A percentile compares a stretch with the other conserved stretches of the same genome.
Evolutionary conservation across 2,888 invertebrate genomes (phyloP).

Genomic region (Thereva nobilitata): DNA sequence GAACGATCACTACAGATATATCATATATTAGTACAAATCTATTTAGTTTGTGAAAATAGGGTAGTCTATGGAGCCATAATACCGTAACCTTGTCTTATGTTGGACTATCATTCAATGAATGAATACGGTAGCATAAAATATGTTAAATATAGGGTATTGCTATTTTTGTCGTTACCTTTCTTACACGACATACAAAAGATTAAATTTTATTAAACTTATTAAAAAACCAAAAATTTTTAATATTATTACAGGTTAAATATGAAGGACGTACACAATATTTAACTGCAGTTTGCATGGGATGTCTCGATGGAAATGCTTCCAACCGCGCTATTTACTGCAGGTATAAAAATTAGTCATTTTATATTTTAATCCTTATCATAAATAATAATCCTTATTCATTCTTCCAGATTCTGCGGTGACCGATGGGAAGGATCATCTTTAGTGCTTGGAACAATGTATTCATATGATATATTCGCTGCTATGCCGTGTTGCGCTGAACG

Average conservation of each 20-base stretch:
- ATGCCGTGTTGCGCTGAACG: slow-evolving; percentile 94
- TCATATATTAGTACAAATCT: no score
- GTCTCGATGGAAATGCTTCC: slow-evolving; percentile 81
- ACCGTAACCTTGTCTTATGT: no score
- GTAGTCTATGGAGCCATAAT: no score
- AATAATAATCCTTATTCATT: neutral
- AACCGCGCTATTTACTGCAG: slow-evolving; percentile 79
- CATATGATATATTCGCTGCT: slow-evolving; percentile 97
- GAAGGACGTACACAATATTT: slow-evolving; percentile 89
- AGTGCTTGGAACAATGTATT: slow-evolving; percentile 96
- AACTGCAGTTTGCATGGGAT: slow-evolving; percentile 93
- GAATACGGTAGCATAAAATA: no score
- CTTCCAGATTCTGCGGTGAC: slow-evolving; percentile 70
- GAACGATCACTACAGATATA: no score
- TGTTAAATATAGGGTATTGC: no score
- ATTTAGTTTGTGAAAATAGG: no score
- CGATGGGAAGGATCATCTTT: slow-evolving; percentile 93
- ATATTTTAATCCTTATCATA: slow-evolving; percentile 1
- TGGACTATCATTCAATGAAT: no score
- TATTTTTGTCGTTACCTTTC: no score
- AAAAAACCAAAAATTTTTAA: neutral
- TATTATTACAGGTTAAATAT: slow-evolving; percentile 75
- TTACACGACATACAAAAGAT: neutral
- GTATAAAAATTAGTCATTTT: slow-evolving; percentile 43
- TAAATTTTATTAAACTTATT: slow-evolving; percentile 3